phyloP scores from a whole-genome alignment of 1,140 invertebrate genomes.

The Lamellibrachia luymesi region DNA sequence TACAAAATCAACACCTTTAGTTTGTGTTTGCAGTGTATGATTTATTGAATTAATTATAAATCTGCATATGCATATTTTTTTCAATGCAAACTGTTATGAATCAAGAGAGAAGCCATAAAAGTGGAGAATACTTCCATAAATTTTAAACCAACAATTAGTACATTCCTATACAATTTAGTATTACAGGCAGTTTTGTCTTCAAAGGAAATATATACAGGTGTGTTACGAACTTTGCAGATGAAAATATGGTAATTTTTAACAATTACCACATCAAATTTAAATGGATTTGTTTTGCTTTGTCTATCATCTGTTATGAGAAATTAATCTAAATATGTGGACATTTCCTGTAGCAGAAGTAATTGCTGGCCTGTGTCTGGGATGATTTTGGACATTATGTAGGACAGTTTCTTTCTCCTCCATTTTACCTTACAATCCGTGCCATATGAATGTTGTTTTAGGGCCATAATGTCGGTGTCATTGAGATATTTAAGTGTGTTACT shows the following conservation, averaged over 20 bases:
- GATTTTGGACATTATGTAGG: not conserved
- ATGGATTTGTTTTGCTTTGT: not conserved
- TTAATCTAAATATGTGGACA: not conserved
- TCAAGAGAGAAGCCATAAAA: not conserved
- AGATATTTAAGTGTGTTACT: not conserved
- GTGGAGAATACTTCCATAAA: too few species aligned
- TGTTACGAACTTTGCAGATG: too few species aligned
- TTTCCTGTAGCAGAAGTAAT: not conserved
- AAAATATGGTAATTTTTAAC: too few species aligned
- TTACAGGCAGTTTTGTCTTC: too few species aligned
- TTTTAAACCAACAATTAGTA: not conserved
- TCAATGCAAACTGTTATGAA: not conserved
- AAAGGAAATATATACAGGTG: too few species aligned
- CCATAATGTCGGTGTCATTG: not conserved
- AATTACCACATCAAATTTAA: not conserved
- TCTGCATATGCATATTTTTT: not conserved
- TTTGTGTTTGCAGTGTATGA: not conserved
- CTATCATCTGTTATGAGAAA: not conserved
- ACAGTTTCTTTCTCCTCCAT: not conserved
- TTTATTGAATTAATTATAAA: slow-evolving; percentile 3
- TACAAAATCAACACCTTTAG: not conserved
- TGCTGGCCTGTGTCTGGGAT: not conserved
- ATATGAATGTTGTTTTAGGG: not conserved
- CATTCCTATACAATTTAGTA: not conserved
- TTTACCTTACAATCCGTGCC: not conserved